These are phyloP conservation scores for Neoarius graeffei DNA, from an alignment of 2,113 vertebrate genomes.

Conservation along the genomic window DNA sequence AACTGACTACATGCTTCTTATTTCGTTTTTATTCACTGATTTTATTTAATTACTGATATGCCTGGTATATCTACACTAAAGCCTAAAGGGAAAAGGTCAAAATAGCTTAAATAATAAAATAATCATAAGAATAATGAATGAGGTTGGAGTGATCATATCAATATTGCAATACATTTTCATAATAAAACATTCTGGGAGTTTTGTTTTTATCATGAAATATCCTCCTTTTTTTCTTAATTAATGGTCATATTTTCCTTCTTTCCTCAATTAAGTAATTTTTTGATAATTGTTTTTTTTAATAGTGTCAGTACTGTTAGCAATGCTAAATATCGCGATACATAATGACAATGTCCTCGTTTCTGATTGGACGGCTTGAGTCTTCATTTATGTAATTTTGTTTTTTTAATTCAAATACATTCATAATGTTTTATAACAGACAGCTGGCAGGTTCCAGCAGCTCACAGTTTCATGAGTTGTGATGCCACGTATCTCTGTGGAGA, in stretches of 20 bases:
- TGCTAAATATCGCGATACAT: neutral
- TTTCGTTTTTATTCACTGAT: neutral
- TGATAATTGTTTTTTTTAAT: neutral
- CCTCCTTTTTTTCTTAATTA: neutral
- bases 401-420: neutral
- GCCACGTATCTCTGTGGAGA: too few relatives aligned
- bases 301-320: neutral
- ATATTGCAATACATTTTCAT: neutral
- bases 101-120: neutral
- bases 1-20: neutral
- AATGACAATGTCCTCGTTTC: neutral
- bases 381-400: neutral
- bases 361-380: neutral
- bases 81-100: neutral
- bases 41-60: neutral
- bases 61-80: neutral
- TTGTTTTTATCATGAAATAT: neutral
- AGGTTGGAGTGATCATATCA: neutral
- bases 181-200: neutral
- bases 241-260: neutral
- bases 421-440: too few relatives aligned
- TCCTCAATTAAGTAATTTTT: neutral
- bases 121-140: neutral
- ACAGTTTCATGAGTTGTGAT: neutral
- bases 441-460: too few relatives aligned